Conservation (phyloP, 2,797 vertebrate genomes). For the Pogonophryne albipinna region DNA sequence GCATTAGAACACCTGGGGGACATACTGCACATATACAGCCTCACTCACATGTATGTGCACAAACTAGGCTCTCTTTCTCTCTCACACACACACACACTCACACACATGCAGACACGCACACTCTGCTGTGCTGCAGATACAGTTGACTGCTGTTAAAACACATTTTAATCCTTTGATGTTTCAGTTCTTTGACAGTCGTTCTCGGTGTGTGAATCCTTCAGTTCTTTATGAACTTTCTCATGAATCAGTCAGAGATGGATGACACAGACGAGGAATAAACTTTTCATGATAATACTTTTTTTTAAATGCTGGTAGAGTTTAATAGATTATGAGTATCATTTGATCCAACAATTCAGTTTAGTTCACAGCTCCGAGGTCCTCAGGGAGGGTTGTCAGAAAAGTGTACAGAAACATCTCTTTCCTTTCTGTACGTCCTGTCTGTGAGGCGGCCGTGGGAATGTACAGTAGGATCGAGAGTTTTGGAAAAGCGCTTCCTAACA, state of each 20-base stretch:
- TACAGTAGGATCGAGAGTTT: conserved; percentile 31
- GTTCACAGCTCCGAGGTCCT: conserved; percentile 34
- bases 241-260: conserved; percentile 38
- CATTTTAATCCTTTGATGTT: conserved; percentile 56
- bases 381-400: conserved; percentile 59
- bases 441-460: conserved; percentile 5
- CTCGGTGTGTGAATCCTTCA: conserved; percentile 23
- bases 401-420: conserved; percentile 55
- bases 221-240: conserved; percentile 56
- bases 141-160: conserved; percentile 40
- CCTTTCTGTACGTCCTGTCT: conserved; percentile 26
- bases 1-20: conserved; percentile 71
- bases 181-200: conserved; percentile 46
- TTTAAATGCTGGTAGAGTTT: conserved; percentile 50
- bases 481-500: conserved; percentile 23
- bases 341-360: conserved; percentile 57
- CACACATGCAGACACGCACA: conserved; percentile 29
- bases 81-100: conserved; percentile 13
- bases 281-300: conserved; percentile 67
- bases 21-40: conserved; percentile 43
- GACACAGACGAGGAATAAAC: conserved; percentile 47
- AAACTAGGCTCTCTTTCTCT: conserved; percentile 12
- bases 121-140: conserved; percentile 15
- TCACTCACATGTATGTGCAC: conserved; percentile 20
- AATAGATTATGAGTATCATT: conserved; percentile 71